Evolutionary conservation across 2,113 vertebrate genomes (phyloP), one percentile per base, ranked within the genome.

Genomic region (Paramisgurnus dabryanus): DNA sequence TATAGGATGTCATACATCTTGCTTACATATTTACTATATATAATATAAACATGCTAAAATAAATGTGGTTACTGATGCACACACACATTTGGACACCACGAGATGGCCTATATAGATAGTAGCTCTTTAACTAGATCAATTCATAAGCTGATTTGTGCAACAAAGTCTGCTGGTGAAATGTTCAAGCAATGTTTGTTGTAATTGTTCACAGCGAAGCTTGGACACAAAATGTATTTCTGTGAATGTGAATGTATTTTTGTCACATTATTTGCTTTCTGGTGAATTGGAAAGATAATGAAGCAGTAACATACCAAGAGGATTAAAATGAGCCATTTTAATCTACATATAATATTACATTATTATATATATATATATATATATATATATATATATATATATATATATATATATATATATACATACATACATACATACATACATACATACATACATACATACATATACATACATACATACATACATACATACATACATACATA

Each of bases 121-220:
- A 1, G 4, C n/a, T 50, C 18, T 34, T 15, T 8, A 27, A 10
- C 45, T 11, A 69, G 45, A n/a, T 69, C 45, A 50, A 49, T 58
- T 72, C 18, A 70, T 70, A 17, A 27, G 43, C 18, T 45, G 18
- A 15, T 58, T 58, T 55, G 34, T 11, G 17, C 18, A 72, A 5
- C 70, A 72, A 58, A 4, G 17, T 58, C 58, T 72, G 57, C 70
- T 39, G 57, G 41, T 7, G 10, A 22, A 45, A 4, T 61, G 9
- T 61, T 47, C 57, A 40, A 7, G 45, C 71, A 60, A 22, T 61
- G n/a, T 60, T 60, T 73, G 5, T 43, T 61, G 71, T 74, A 61
- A 74, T 61, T 74, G 6, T 43, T 61, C 3, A 60, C 60, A 6
- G n/a, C n/a, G 55, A 55, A 71, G 49, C 27, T 67, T 34, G 27